These are phyloP conservation scores for Mustela nigripes DNA, from an alignment of 2,113 vertebrate genomes.

Conservation along the genomic window DNA sequence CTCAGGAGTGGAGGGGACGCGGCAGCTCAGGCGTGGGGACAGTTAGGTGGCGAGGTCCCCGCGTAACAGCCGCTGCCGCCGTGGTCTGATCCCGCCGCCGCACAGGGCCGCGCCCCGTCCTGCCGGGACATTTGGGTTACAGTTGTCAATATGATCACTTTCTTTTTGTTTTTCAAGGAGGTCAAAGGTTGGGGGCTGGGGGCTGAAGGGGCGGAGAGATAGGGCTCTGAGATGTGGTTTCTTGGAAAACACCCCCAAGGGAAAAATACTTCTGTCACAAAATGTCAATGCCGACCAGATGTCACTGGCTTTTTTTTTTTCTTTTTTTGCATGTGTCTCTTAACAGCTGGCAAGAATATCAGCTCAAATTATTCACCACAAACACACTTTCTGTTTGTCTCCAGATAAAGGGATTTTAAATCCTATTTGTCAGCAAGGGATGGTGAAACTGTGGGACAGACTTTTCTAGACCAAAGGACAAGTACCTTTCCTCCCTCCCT, in stretches of 20 bases:
- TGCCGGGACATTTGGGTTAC: slow-evolving; percentile 75
- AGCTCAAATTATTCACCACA: slow-evolving; percentile 84
- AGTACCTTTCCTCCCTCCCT: no score
- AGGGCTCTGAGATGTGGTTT: slow-evolving; percentile 61
- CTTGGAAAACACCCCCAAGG: slow-evolving; percentile 67
- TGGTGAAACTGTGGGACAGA: slow-evolving; percentile 85
- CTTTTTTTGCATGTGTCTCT: slow-evolving; percentile 82
- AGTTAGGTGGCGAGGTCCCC: neutral
- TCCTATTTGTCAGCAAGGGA: slow-evolving; percentile 79
- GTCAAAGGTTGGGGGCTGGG: neutral
- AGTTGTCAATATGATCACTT: slow-evolving; percentile 76
- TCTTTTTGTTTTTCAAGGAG: slow-evolving; percentile 85
- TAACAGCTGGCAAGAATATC: slow-evolving; percentile 87
- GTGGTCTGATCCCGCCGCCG: slow-evolving; percentile 83
- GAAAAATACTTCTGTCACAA: slow-evolving; percentile 83
- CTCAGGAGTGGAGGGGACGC: slow-evolving; percentile 54
- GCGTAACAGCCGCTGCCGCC: neutral
- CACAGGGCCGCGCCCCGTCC: slow-evolving; percentile 71
- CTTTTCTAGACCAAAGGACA: slow-evolving; percentile 78
- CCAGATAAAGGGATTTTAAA: slow-evolving; percentile 88
- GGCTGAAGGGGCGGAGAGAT: neutral
- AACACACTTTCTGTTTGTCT: slow-evolving; percentile 86
- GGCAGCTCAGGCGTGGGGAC: slow-evolving; percentile 63
- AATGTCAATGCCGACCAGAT: slow-evolving; percentile 85
- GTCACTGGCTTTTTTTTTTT: slow-evolving; percentile 61